Evolutionary conservation across 2,888 invertebrate species (phyloP).

Genomic region (Hypena proboscidalis): DNA sequence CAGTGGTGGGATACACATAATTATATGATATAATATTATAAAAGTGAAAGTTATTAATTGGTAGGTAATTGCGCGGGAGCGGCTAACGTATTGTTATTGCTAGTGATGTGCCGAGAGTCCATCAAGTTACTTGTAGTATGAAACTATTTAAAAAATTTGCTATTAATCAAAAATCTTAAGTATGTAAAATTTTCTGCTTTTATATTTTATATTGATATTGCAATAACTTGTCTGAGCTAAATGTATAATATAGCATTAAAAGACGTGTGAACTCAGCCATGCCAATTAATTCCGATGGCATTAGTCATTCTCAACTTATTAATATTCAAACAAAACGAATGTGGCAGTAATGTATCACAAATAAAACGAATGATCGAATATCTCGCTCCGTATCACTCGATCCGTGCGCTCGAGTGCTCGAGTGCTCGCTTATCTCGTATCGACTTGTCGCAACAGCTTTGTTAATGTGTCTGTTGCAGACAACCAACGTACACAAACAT

Average conservation of each 20-base stretch:
- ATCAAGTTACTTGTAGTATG: neutral
- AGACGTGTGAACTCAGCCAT: too few species aligned
- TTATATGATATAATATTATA: too few species aligned
- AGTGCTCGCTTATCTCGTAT: slow-evolving; percentile 20
- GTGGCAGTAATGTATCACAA: too few species aligned
- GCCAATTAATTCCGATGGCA: neutral
- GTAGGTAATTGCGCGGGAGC: slow-evolving; percentile 57
- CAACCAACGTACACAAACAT: neutral
- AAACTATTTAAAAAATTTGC: neutral
- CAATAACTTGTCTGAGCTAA: too few species aligned
- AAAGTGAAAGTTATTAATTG: slow-evolving; percentile 62
- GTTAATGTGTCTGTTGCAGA: slow-evolving; percentile 20
- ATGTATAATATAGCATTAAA: too few species aligned
- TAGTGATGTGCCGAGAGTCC: slow-evolving; percentile 24
- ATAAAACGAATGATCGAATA: too few species aligned
- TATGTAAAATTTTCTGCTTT: too few species aligned
- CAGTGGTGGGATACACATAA: too few species aligned
- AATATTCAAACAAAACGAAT: too few species aligned
- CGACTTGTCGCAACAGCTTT: slow-evolving; percentile 20
- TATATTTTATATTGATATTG: too few species aligned
- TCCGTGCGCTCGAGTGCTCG: too few species aligned
- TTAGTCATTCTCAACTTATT: neutral
- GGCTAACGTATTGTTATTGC: slow-evolving; percentile 48
- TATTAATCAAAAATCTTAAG: too few species aligned
- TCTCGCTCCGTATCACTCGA: neutral